Evolutionary conservation across 1,140 invertebrate genomes (phyloP).

Genomic region (Portunus trituberculatus): DNA sequence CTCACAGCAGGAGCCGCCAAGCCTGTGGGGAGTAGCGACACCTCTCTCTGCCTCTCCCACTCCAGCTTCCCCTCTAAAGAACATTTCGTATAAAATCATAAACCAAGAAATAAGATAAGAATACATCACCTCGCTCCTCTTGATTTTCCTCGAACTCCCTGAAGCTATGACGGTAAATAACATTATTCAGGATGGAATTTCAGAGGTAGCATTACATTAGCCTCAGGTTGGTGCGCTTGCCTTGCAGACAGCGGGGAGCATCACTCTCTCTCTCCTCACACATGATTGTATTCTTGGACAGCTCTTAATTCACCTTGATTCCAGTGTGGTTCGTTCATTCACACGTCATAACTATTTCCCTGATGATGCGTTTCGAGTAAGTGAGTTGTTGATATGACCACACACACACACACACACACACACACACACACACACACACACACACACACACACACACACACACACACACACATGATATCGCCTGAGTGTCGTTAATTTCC

Average conservation of each 20-base stretch:
- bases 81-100: background rate
- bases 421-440: background rate
- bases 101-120: background rate
- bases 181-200: background rate
- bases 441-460: background rate
- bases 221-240: background rate
- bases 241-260: background rate
- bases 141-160: background rate
- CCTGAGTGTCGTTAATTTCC: background rate
- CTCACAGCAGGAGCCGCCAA: background rate
- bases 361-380: too few species aligned
- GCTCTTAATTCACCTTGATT: too few species aligned
- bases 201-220: background rate
- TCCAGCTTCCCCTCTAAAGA: background rate
- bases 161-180: background rate
- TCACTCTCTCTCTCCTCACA: too few species aligned
- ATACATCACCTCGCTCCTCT: background rate
- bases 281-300: background rate
- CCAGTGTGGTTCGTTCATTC: too few species aligned
- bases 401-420: background rate
- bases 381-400: background rate
- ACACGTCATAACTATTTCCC: too few species aligned
- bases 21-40: background rate
- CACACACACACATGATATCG: background rate
- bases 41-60: background rate